Conservation (phyloP, 2,797 vertebrate species). For the Schizopygopsis malacanthus region DNA sequence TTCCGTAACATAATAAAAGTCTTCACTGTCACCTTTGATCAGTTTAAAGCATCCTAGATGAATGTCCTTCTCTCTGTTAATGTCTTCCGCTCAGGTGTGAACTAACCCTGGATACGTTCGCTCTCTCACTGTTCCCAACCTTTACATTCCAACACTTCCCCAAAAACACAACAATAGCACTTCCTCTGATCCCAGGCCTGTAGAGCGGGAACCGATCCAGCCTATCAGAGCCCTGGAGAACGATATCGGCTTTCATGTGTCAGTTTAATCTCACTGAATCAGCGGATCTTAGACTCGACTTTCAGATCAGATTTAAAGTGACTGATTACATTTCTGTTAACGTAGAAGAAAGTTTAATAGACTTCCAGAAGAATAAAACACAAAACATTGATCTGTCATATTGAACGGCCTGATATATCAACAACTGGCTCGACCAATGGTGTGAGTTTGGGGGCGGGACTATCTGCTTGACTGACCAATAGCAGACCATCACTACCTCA, state of each 20-base stretch:
- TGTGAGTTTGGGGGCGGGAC: neutral
- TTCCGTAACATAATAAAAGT: neutral
- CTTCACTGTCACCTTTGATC: neutral
- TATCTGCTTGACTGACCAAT: neutral
- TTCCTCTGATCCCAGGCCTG: slow-evolving; percentile 21
- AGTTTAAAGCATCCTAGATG: neutral
- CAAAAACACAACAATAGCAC: slow-evolving; percentile 38
- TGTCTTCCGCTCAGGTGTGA: slow-evolving; percentile 37
- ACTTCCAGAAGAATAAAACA: neutral
- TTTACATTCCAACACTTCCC: slow-evolving; percentile 31
- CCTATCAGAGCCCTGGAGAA: neutral
- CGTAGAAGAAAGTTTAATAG: too few species aligned
- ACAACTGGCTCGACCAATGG: neutral
- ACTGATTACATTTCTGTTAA: neutral
- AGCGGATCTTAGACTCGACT: neutral
- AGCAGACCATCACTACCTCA: neutral
- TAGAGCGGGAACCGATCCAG: neutral
- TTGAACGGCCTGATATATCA: neutral
- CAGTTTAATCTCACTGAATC: neutral
- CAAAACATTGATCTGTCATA: neutral
- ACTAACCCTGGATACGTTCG: neutral
- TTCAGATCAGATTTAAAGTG: neutral
- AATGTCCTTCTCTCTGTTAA: neutral
- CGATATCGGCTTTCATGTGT: neutral
- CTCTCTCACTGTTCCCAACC: neutral